phyloP scores from a whole-genome alignment of 37 sponge, comb jelly and placozoan species.

The Halisarca cf. caerulea region DNA sequence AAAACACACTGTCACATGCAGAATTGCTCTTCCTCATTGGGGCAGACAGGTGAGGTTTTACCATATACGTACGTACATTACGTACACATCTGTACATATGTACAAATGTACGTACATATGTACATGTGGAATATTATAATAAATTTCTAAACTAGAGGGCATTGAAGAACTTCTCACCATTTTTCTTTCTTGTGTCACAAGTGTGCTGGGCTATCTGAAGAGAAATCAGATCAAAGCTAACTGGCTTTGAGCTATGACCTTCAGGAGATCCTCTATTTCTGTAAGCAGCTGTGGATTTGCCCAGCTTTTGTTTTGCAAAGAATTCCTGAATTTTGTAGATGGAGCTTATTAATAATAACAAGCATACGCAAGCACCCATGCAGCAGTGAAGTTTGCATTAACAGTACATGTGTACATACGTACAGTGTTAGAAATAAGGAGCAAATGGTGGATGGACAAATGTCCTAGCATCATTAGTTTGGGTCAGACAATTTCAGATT shows the following conservation, averaged over 20 bases:
- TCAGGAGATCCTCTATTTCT: slow-evolving; percentile 15
- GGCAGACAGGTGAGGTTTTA: too few relatives aligned
- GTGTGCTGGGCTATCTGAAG: slow-evolving; percentile 20
- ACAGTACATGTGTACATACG: too few relatives aligned
- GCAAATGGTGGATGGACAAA: too few relatives aligned
- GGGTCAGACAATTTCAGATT: too few relatives aligned
- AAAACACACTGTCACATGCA: too few relatives aligned
- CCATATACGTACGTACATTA: too few relatives aligned
- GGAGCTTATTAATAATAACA: too few relatives aligned
- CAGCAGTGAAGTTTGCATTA: not conserved
- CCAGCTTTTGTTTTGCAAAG: slow-evolving; percentile 62
- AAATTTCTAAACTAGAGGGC: not conserved
- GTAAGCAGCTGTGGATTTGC: not conserved
- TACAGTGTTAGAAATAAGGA: not conserved
- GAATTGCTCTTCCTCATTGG: too few relatives aligned
- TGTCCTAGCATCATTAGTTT: too few relatives aligned
- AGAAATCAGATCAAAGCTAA: slow-evolving; percentile 10
- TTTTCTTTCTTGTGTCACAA: not conserved
- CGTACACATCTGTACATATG: too few relatives aligned
- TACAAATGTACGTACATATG: not conserved
- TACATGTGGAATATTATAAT: not conserved
- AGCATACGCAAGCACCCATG: not conserved
- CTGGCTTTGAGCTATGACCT: slow-evolving; percentile 13
- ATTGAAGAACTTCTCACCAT: not conserved
- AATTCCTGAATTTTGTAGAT: slow-evolving; percentile 63